Percentiles rank a stretch among this genome's conserved stretches.
These are phyloP conservation scores for Leptinotarsa tumamoca DNA, from an alignment of 2,888 invertebrate species.

Conservation along the genomic window DNA sequence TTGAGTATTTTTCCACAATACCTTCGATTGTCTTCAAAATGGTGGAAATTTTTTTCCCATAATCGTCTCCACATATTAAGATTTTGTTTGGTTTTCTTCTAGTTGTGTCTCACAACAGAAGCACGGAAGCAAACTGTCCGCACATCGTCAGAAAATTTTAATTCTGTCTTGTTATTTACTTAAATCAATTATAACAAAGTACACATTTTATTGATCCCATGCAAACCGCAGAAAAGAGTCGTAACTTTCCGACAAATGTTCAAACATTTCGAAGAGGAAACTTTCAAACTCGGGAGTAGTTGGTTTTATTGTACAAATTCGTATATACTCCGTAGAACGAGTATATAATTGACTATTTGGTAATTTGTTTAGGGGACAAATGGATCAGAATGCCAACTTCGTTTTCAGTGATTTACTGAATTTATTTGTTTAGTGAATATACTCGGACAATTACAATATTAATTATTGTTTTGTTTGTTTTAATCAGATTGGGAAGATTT, in stretches of 20 bases:
- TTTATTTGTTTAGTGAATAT: too few relatives aligned
- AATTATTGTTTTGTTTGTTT: too few relatives aligned
- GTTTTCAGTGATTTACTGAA: too few relatives aligned
- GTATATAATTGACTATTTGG: not conserved
- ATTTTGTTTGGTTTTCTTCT: slow-evolving; percentile 15
- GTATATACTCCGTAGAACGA: not conserved
- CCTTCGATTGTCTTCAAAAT: slow-evolving; percentile 14
- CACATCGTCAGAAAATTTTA: too few relatives aligned
- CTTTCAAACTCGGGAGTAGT: not conserved
- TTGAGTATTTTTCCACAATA: slow-evolving; percentile 11
- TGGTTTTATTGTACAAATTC: not conserved
- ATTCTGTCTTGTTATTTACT: too few relatives aligned
- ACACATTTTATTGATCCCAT: not conserved
- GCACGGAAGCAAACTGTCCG: too few relatives aligned
- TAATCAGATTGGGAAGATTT: too few relatives aligned
- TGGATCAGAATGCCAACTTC: not conserved
- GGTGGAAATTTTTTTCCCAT: slow-evolving; percentile 2
- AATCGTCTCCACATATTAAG: slow-evolving; percentile 8
- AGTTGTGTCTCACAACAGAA: too few relatives aligned
- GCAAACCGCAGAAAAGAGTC: not conserved
- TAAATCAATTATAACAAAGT: not conserved
- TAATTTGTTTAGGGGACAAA: not conserved
- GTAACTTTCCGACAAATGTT: not conserved
- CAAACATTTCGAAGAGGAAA: slow-evolving; percentile 1
- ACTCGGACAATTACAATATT: too few relatives aligned